These are phyloP conservation scores for Rhagophthalmus giganteus DNA, from an alignment of 2,888 invertebrate species.

Conservation along the genomic window DNA sequence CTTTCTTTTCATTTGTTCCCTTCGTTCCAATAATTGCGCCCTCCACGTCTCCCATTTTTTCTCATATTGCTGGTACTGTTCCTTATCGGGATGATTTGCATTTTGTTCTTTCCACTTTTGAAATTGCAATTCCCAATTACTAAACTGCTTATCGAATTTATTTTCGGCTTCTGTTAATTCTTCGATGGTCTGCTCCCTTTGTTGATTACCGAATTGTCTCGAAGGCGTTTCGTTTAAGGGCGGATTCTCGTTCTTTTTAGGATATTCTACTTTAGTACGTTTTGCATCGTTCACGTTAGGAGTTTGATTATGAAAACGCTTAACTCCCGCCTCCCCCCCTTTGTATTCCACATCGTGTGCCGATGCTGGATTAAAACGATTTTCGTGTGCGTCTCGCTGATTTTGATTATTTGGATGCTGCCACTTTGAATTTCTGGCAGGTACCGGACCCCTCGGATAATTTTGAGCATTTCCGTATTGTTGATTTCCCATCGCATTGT, in stretches of 20 bases:
- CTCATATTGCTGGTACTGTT: slow-evolving; percentile 83
- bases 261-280: slow-evolving; percentile 24
- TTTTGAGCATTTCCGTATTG: too few species aligned
- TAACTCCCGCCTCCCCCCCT: too few species aligned
- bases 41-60: slow-evolving; percentile 86
- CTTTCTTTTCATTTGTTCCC: slow-evolving; percentile 79
- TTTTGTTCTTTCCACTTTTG: slow-evolving; percentile 90
- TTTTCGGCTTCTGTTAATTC: slow-evolving; percentile 70
- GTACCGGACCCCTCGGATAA: too few species aligned
- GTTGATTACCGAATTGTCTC: slow-evolving; percentile 1
- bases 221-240: too few species aligned
- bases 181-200: slow-evolving; percentile 39
- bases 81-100: slow-evolving; percentile 87
- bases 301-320: slow-evolving; percentile 26
- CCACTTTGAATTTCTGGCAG: too few species aligned
- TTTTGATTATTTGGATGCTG: slow-evolving; percentile 14
- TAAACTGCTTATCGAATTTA: slow-evolving; percentile 85
- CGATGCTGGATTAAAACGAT: slow-evolving; percentile 19
- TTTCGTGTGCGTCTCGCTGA: slow-evolving; percentile 15
- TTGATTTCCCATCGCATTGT: background rate
- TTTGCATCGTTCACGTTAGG: slow-evolving; percentile 34
- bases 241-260: slow-evolving; percentile 9
- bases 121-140: slow-evolving; percentile 90
- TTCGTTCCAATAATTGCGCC: slow-evolving; percentile 73
- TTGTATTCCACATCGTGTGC: too few species aligned